Conservation (phyloP, 2,888 invertebrate genomes). For the Chydorus sphaericus region DNA sequence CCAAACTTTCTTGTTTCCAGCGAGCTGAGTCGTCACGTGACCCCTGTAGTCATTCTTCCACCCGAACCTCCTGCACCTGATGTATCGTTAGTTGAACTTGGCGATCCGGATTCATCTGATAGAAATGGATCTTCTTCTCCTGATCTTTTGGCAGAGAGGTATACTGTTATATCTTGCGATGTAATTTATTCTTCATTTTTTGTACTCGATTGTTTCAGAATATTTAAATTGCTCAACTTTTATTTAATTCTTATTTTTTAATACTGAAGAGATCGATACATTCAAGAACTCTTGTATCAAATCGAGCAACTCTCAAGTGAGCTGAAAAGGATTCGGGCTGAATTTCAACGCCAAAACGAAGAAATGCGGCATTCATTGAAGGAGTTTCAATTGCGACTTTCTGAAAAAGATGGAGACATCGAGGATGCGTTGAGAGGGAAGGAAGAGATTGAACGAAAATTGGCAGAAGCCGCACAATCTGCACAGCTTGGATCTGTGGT, state of each 20-base stretch:
- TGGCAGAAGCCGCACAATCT: slow-evolving; percentile 2
- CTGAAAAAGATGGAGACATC: slow-evolving; percentile 27
- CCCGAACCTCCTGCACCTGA: slow-evolving; percentile 35
- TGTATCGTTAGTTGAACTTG: slow-evolving; percentile 8
- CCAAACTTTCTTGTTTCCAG: slow-evolving; percentile 89
- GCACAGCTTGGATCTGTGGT: slow-evolving; percentile 7
- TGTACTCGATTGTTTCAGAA: slow-evolving; percentile 17
- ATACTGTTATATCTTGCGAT: slow-evolving; percentile 10
- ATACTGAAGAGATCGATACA: slow-evolving; percentile 53
- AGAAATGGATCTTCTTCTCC: slow-evolving; percentile 36
- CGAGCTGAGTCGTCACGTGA: slow-evolving; percentile 82
- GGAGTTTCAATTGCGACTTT: slow-evolving; percentile 37
- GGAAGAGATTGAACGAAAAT: slow-evolving; percentile 5
- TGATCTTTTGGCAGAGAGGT: slow-evolving; percentile 34
- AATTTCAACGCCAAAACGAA: slow-evolving; percentile 36
- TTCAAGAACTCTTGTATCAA: slow-evolving; percentile 50
- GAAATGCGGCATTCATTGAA: slow-evolving; percentile 36
- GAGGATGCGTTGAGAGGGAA: background rate
- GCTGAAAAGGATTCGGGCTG: slow-evolving; percentile 45
- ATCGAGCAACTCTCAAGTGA: slow-evolving; percentile 69
- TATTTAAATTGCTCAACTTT: slow-evolving; percentile 23
- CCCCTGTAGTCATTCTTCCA: slow-evolving; percentile 79
- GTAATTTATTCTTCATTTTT: slow-evolving; percentile 2
- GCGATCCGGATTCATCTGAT: slow-evolving; percentile 26
- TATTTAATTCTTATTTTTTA: slow-evolving; percentile 26